phyloP scores from a whole-genome alignment of 2,888 invertebrate species.

The Andrena camellia region DNA sequence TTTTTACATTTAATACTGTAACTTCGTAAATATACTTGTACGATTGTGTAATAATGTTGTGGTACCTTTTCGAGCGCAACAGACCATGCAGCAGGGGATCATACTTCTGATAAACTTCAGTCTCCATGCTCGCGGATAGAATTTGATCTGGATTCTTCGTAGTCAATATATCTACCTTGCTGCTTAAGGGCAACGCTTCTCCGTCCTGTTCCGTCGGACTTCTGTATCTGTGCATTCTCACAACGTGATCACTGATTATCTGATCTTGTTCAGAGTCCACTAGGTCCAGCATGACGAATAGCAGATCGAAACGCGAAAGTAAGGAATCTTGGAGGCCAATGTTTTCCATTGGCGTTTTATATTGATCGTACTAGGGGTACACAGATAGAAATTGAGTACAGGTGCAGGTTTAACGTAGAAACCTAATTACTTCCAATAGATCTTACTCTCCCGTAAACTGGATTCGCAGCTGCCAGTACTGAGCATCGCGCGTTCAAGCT shows the following conservation, averaged over 20 bases:
- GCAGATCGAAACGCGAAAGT: slow-evolving; percentile 98
- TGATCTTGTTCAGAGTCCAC: slow-evolving; percentile 96
- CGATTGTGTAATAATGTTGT: background rate
- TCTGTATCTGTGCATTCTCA: slow-evolving; percentile 98
- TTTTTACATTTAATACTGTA: background rate
- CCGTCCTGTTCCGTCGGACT: slow-evolving; percentile 97
- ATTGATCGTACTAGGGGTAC: slow-evolving; percentile 95
- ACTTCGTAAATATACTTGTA: background rate
- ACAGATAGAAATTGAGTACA: background rate
- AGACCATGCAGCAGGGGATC: slow-evolving; percentile 95
- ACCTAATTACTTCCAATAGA: slow-evolving; percentile 41
- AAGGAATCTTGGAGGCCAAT: slow-evolving; percentile 99
- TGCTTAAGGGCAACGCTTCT: slow-evolving; percentile 94
- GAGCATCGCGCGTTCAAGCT: slow-evolving; percentile 98
- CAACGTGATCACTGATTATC: slow-evolving; percentile 97
- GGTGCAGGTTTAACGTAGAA: background rate
- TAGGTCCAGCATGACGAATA: slow-evolving; percentile 98
- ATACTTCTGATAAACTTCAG: slow-evolving; percentile 95
- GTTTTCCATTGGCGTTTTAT: slow-evolving; percentile 99
- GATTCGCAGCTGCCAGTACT: slow-evolving; percentile 99
- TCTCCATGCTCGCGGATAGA: slow-evolving; percentile 88
- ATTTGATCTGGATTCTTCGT: slow-evolving; percentile 93
- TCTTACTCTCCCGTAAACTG: slow-evolving; percentile 96
- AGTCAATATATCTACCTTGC: slow-evolving; percentile 93
- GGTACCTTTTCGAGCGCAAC: slow-evolving; percentile 88